Percentiles rank a stretch among this genome's conserved stretches.
phyloP scores from a whole-genome alignment of 1,140 invertebrate genomes.

The Drosophila sp. region DNA sequence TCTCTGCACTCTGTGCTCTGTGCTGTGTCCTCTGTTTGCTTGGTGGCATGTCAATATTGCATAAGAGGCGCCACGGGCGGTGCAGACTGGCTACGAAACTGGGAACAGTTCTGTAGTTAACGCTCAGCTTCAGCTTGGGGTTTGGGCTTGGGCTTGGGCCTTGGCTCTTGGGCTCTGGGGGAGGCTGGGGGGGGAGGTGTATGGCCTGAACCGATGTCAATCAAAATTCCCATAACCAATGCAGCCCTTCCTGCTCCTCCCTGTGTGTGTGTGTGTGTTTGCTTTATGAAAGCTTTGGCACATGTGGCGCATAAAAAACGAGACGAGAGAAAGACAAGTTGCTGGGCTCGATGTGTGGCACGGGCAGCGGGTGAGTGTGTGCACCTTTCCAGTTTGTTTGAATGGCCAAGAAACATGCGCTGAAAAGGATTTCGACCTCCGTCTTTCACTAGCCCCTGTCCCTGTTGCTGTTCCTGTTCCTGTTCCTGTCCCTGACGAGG shows the following conservation, averaged over 20 bases:
- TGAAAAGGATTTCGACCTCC: conserved; percentile 78
- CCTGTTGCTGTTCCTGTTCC: not conserved
- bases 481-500: conserved; percentile 17
- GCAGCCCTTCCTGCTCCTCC: conserved; percentile 41
- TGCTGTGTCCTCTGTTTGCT: conserved; percentile 53
- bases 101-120: conserved; percentile 69
- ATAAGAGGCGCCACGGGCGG: conserved; percentile 76
- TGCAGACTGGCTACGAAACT: conserved; percentile 28
- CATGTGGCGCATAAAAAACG: conserved; percentile 81
- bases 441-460: conserved; percentile 53
- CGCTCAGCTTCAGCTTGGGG: conserved; percentile 59
- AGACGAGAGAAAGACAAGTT: conserved; percentile 57
- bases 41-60: conserved; percentile 75
- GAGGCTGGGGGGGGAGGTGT: not conserved
- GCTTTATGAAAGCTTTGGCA: conserved; percentile 81
- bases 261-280: conserved; percentile 42
- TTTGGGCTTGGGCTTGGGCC: conserved; percentile 17
- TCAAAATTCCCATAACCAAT: conserved; percentile 83
- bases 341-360: conserved; percentile 46
- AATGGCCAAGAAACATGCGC: conserved; percentile 74
- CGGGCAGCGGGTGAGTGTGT: not conserved
- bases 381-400: conserved; percentile 55
- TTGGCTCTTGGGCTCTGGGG: too few species aligned
- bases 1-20: not conserved
- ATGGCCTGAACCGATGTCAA: conserved; percentile 74